Percentiles rank a stretch among this genome's conserved stretches.
phyloP scores from a whole-genome alignment of 2,797 vertebrate species.

The Aplochiton taeniatus region DNA sequence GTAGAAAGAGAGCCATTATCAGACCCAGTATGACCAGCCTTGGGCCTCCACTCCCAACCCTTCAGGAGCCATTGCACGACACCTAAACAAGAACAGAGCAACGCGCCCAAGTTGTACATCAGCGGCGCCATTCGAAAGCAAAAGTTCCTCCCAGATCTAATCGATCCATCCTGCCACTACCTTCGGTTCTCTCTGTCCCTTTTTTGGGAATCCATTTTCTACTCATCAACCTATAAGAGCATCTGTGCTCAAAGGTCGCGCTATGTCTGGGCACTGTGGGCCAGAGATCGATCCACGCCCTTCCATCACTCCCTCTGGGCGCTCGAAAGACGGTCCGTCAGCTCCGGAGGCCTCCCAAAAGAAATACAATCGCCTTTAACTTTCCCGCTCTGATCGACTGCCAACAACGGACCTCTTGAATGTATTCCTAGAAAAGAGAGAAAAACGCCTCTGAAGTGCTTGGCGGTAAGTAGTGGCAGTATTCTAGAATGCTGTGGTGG shows the following conservation, averaged over 20 bases:
- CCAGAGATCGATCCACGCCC: constrained; percentile 12
- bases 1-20: too few relatives aligned
- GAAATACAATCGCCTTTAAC: constrained; percentile 21
- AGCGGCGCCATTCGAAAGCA: too few relatives aligned
- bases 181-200: background rate
- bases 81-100: too few relatives aligned
- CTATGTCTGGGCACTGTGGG: background rate
- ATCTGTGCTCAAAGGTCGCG: constrained; percentile 19
- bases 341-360: background rate
- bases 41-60: too few relatives aligned
- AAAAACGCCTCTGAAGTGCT: background rate
- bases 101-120: too few relatives aligned
- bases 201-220: background rate
- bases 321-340: constrained; percentile 15
- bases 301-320: background rate
- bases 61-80: too few relatives aligned
- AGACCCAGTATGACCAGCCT: too few relatives aligned
- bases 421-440: background rate
- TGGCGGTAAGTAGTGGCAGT: constrained; percentile 1
- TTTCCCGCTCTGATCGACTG: constrained; percentile 1
- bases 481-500: background rate
- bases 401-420: background rate
- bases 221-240: background rate
- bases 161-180: too few relatives aligned
- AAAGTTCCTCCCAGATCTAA: too few relatives aligned